A percentile compares a stretch with the other conserved stretches of the same genome.
Conservation (phyloP, 2,113 vertebrate species). For the Nipponia nippon region DNA sequence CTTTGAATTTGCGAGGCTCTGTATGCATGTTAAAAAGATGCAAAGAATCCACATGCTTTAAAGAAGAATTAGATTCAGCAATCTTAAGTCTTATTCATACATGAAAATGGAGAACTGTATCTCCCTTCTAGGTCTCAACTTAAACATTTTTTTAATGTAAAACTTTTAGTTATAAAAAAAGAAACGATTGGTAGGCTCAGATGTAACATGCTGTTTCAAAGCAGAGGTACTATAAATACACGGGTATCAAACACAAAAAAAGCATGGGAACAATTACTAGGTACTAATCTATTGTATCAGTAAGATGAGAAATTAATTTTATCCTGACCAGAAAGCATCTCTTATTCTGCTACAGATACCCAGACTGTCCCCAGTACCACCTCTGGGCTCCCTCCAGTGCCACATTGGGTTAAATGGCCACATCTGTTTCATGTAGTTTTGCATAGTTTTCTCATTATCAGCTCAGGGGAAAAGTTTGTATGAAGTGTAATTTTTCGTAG, state of each 20-base stretch:
- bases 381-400: background rate
- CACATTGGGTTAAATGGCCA: background rate
- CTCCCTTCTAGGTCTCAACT: background rate
- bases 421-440: background rate
- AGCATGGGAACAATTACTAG: too few species aligned
- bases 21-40: background rate
- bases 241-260: background rate
- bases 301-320: background rate
- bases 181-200: background rate
- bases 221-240: background rate
- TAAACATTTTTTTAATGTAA: background rate
- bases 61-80: background rate
- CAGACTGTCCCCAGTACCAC: background rate
- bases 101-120: background rate
- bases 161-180: background rate
- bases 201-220: background rate
- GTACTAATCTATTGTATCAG: background rate
- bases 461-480: background rate
- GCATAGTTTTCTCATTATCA: background rate
- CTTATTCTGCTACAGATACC: background rate
- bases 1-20: background rate
- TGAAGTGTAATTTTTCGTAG: background rate
- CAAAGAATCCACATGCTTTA: background rate
- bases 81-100: background rate
- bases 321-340: background rate